Base-by-base conservation (phyloP, 2,797 vertebrate genomes). In the Gymnoscopelus braueri region DNA sequence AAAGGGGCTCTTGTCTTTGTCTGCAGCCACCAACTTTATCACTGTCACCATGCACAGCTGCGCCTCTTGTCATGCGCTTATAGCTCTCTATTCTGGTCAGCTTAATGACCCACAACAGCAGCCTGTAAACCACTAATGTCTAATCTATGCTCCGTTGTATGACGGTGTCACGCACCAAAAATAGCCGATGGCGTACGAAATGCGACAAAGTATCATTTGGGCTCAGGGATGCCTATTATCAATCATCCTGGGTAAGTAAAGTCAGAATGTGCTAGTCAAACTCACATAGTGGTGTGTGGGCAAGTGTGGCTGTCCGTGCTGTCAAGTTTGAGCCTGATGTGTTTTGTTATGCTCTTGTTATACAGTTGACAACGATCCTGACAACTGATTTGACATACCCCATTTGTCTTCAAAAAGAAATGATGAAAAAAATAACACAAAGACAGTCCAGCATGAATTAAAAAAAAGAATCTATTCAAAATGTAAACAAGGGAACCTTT, bases 331-430 rank as follows among this genome's bases (percentile, higher is more conserved):
- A 74, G 68, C 67, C 69, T 44, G 74, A 75, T 72, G 79, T 68
- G 65, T 24, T 19, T 5, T 58, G 29, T 58, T 74, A 79, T 59
- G 56, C 67, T 78, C 73, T 89, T 90, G 87, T 90, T 86, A 83
- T 72, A 86, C 78, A 74, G 69, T 87, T 59, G 67, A 70, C 82
- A 87, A 76, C 83, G 82, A 89, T 88, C 75, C 82, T 7, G 54
- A 87, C 89, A 89, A 87, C 87, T 89, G 78, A 87, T 89, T 89
- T 77, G 0, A 24, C 70, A 65, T 71, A 61, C 78, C 81, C 69
- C 24, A 47, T 73, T 15, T 4, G 66, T 48, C 77, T 82, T 80
- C 66, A 83, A 82, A 83, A 79, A 68, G 79, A 51, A 51, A 51
- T 51, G 24, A 57, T 3, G 10, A 8, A 14, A 19, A 51, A 51